phyloP scores from a whole-genome alignment of 2,113 vertebrate species.

The Pachyramphus minor region DNA sequence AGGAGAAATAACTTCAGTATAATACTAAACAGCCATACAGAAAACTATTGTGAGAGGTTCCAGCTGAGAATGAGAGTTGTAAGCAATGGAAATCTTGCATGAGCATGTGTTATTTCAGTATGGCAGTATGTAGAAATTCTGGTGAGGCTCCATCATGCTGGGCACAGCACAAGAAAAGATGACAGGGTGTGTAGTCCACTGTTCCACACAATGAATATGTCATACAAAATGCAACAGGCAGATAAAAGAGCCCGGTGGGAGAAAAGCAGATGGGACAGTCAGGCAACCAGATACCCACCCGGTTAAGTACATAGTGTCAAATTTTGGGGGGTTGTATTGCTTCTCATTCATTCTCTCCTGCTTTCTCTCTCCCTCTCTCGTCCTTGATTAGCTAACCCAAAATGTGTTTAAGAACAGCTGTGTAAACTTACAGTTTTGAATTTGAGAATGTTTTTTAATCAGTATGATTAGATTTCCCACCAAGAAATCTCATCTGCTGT shows the following conservation, averaged over 20 bases:
- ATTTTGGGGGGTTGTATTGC: not conserved
- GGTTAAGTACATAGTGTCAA: not conserved
- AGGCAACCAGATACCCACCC: not conserved
- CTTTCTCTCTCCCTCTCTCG: not conserved
- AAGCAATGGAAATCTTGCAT: not conserved
- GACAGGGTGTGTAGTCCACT: not conserved
- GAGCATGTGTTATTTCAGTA: not conserved
- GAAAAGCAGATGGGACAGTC: not conserved
- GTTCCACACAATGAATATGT: not conserved
- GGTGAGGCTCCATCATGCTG: not conserved
- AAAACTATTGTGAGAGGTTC: not conserved
- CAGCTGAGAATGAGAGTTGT: not conserved
- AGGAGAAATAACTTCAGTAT: not conserved
- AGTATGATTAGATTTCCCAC: not conserved
- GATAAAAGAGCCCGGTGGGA: not conserved
- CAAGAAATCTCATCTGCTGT: not conserved
- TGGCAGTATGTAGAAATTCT: not conserved
- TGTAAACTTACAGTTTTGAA: not conserved
- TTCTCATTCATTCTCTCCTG: not conserved
- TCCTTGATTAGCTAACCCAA: not conserved
- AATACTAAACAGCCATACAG: not conserved
- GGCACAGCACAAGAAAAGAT: not conserved
- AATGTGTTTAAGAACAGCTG: not conserved
- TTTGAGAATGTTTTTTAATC: not conserved
- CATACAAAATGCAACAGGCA: not conserved